Percentiles rank a stretch among this genome's conserved stretches.
Evolutionary conservation across 2,797 vertebrate genomes (phyloP).

Genomic region (Etheostoma perlongum): DNA sequence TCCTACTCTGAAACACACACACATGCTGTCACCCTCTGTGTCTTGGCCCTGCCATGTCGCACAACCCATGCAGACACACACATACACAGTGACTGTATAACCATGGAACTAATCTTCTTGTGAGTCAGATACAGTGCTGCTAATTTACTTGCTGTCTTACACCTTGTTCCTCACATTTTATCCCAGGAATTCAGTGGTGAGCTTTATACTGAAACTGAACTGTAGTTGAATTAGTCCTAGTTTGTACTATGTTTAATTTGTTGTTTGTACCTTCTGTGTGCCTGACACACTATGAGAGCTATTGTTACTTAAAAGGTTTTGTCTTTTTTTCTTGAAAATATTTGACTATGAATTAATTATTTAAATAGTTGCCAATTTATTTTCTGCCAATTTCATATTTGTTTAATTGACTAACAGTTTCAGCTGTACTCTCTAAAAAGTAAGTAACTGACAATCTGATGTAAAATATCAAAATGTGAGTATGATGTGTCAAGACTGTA

Average conservation of each 20-base stretch:
- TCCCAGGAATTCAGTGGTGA: conserved; percentile 63
- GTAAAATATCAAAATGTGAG: background rate
- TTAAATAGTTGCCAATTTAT: background rate
- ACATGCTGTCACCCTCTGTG: background rate
- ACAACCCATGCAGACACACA: conserved; percentile 46
- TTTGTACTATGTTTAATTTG: conserved; percentile 15
- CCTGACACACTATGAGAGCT: background rate
- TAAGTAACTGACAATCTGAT: background rate
- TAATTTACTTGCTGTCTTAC: conserved; percentile 44
- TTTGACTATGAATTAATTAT: background rate
- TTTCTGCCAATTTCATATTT: background rate
- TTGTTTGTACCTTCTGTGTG: conserved; percentile 1
- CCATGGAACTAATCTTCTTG: conserved; percentile 62
- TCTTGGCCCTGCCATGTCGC: conserved; percentile 26
- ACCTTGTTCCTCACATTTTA: conserved; percentile 40
- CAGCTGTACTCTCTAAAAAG: background rate
- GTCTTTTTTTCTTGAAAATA: background rate
- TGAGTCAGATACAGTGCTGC: conserved; percentile 41
- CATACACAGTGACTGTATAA: conserved; percentile 45
- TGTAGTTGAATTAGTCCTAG: conserved; percentile 5
- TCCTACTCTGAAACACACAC: conserved; percentile 58
- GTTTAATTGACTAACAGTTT: background rate
- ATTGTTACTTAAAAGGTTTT: background rate
- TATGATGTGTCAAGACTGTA: background rate
- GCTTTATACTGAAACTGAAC: conserved; percentile 33